phyloP scores from a whole-genome alignment of 2,888 invertebrate species.

The Drosophila birchii region DNA sequence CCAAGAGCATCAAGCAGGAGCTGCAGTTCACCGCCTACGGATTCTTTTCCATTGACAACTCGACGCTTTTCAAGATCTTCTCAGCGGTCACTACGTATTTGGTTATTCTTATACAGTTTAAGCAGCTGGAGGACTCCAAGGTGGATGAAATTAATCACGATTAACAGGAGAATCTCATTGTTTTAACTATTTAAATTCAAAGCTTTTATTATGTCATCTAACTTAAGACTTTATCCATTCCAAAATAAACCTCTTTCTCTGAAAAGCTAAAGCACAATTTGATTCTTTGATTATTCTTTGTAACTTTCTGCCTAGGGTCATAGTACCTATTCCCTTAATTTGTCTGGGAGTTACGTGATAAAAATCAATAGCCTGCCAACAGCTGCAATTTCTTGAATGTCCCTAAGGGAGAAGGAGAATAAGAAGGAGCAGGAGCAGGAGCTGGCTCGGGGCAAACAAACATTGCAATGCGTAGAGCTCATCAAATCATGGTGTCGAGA shows the following conservation, averaged over 20 bases:
- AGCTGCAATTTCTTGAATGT: conserved; percentile 23
- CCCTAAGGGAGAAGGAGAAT: neutral
- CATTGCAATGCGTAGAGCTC: conserved; percentile 41
- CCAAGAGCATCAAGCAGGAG: conserved; percentile 83
- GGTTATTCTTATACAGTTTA: conserved; percentile 84
- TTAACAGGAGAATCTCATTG: neutral
- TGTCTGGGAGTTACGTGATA: conserved; percentile 11
- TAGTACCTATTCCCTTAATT: conserved; percentile 3
- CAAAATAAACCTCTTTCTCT: neutral
- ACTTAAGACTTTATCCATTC: neutral
- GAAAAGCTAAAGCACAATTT: neutral
- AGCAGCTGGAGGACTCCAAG: conserved; percentile 83
- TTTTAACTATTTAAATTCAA: neutral
- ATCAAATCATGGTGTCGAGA: conserved; percentile 30
- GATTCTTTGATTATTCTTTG: neutral
- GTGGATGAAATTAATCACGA: conserved; percentile 52
- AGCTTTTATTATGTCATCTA: neutral
- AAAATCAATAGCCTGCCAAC: conserved; percentile 24
- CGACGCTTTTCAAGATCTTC: conserved; percentile 84
- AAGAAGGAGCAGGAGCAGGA: neutral
- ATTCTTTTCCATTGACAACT: conserved; percentile 84
- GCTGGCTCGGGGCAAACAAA: conserved; percentile 6
- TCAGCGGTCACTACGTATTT: conserved; percentile 84
- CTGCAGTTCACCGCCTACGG: conserved; percentile 84
- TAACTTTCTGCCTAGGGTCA: neutral